phyloP scores from a whole-genome alignment of 2,888 invertebrate genomes.

The Octonoba sinensis region DNA sequence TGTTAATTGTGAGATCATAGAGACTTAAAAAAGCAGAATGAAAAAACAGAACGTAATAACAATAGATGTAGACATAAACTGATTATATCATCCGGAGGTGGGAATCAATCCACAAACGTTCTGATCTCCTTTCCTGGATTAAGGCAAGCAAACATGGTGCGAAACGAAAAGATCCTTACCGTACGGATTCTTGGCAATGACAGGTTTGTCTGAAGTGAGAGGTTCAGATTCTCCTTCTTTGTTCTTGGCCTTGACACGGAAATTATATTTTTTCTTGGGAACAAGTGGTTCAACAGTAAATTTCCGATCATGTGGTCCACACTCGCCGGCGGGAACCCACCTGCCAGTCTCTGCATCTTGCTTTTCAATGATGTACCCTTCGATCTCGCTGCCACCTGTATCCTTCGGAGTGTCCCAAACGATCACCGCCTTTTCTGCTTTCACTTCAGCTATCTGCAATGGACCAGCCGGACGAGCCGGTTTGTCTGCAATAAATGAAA shows the following conservation, averaged over 20 bases:
- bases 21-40: too few species aligned
- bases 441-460: slow-evolving; percentile 84
- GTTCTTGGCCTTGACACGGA: slow-evolving; percentile 96
- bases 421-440: slow-evolving; percentile 89
- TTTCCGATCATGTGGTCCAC: slow-evolving; percentile 82
- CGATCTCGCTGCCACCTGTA: slow-evolving; percentile 88
- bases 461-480: slow-evolving; percentile 66
- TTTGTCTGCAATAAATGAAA: slow-evolving; percentile 70
- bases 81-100: too few species aligned
- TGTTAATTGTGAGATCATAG: too few species aligned
- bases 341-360: slow-evolving; percentile 95
- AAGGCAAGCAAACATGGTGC: too few species aligned
- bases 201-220: slow-evolving; percentile 87
- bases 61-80: too few species aligned
- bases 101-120: too few species aligned
- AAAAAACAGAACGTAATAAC: too few species aligned
- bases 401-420: slow-evolving; percentile 93
- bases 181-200: slow-evolving; percentile 95
- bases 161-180: slow-evolving; percentile 21
- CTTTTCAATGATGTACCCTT: slow-evolving; percentile 92
- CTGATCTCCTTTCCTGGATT: too few species aligned
- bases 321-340: slow-evolving; percentile 95
- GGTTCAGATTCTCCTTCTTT: slow-evolving; percentile 98
- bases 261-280: slow-evolving; percentile 96
- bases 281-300: slow-evolving; percentile 91